Evolutionary conservation across 2,113 vertebrate species (phyloP).

Genomic region (Stictonetta naevosa): DNA sequence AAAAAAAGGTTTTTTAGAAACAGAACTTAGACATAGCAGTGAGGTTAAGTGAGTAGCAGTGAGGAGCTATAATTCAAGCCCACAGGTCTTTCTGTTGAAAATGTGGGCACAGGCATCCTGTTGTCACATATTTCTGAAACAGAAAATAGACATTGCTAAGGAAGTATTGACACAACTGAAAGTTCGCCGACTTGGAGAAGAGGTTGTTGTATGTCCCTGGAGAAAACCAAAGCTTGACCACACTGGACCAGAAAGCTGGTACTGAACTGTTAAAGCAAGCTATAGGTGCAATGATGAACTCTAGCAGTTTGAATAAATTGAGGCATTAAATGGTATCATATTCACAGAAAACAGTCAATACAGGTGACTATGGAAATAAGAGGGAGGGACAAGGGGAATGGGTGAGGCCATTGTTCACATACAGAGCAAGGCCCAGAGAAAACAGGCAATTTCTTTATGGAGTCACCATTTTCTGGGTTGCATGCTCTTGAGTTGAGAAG

Average conservation of each 20-base stretch:
- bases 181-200: background rate
- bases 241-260: background rate
- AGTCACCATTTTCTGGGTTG: background rate
- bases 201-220: background rate
- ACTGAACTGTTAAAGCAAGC: background rate
- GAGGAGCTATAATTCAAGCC: background rate
- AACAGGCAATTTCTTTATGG: background rate
- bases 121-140: background rate
- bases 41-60: background rate
- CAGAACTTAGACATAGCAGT: background rate
- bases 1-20: background rate
- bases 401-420: background rate
- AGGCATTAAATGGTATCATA: background rate
- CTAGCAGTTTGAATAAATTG: background rate
- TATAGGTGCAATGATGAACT: background rate
- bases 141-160: background rate
- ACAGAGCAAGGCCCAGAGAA: background rate
- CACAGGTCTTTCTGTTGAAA: background rate
- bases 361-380: conserved; percentile 26
- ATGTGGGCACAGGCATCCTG: rapidly evolving
- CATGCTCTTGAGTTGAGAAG: background rate
- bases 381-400: background rate
- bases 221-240: background rate
- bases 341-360: conserved; percentile 18
- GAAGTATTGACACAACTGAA: background rate